Evolutionary conservation across 2,888 invertebrate genomes (phyloP).

Genomic region (Drosophila longiperda): DNA sequence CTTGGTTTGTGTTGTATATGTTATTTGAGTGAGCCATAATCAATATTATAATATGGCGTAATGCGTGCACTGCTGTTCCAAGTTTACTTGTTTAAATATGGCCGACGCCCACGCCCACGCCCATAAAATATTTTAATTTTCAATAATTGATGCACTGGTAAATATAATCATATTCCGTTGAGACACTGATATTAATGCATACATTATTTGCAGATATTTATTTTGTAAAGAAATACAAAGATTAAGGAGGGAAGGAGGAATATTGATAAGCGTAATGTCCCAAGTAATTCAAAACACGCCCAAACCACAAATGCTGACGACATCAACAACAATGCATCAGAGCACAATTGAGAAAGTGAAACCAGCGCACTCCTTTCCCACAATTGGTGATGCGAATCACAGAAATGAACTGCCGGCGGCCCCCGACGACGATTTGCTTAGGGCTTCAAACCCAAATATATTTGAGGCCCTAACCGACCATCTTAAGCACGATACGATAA

Average conservation of each 20-base stretch:
- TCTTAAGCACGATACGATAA: slow-evolving; percentile 64
- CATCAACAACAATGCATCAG: slow-evolving; percentile 65
- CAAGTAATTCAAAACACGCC: slow-evolving; percentile 77
- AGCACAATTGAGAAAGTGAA: slow-evolving; percentile 63
- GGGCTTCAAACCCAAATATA: slow-evolving; percentile 64
- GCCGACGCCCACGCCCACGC: slow-evolving; percentile 78
- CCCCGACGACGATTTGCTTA: slow-evolving; percentile 48
- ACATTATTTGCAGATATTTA: slow-evolving; percentile 34
- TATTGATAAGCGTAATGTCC: slow-evolving; percentile 61
- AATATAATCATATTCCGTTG: slow-evolving; percentile 25
- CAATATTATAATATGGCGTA: slow-evolving; percentile 28
- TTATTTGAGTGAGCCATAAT: slow-evolving; percentile 24
- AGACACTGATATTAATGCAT: not conserved
- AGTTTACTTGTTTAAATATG: slow-evolving; percentile 56
- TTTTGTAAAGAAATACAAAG: slow-evolving; percentile 12
- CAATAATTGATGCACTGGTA: slow-evolving; percentile 58
- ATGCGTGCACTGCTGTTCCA: slow-evolving; percentile 40
- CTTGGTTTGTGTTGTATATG: slow-evolving; percentile 14
- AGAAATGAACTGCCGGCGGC: slow-evolving; percentile 46
- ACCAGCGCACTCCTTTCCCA: slow-evolving; percentile 54
- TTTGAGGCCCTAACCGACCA: slow-evolving; percentile 41
- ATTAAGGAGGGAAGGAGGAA: slow-evolving; percentile 1
- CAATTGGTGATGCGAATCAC: slow-evolving; percentile 49
- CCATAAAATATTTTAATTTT: slow-evolving; percentile 60
- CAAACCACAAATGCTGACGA: slow-evolving; percentile 80